phyloP scores from a whole-genome alignment of 2,888 invertebrate species.

The Phymatocera aterrima region DNA sequence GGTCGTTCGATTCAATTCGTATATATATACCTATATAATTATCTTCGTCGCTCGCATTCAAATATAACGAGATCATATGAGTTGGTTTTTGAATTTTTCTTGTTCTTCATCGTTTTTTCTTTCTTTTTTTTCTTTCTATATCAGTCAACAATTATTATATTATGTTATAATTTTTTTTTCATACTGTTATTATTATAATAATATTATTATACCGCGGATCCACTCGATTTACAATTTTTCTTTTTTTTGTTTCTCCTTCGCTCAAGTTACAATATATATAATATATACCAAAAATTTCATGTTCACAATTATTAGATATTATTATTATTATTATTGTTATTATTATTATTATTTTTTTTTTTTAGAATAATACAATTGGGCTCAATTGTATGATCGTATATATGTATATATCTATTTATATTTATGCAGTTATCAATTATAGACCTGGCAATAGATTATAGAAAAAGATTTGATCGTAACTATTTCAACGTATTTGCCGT shows the following conservation, averaged over 20 bases:
- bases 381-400: not conserved
- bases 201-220: not conserved
- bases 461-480: not conserved
- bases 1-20: too few species aligned
- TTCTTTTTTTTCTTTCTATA: slow-evolving; percentile 23
- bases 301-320: not conserved
- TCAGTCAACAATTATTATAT: slow-evolving; percentile 34
- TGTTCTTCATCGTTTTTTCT: slow-evolving; percentile 43
- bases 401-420: not conserved
- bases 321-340: not conserved
- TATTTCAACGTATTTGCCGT: too few species aligned
- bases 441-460: not conserved
- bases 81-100: slow-evolving; percentile 39
- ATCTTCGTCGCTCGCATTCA: not conserved
- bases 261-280: not conserved
- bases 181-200: too few species aligned
- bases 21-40: not conserved
- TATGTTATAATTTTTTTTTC: too few species aligned
- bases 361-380: slow-evolving; percentile 36
- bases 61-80: slow-evolving; percentile 32
- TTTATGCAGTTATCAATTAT: not conserved
- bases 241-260: slow-evolving; percentile 44
- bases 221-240: slow-evolving; percentile 10
- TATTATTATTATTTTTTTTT: not conserved
- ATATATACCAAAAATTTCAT: slow-evolving; percentile 2